Conservation (phyloP, 2,888 invertebrate species). For the Steinernema hermaphroditum region DNA sequence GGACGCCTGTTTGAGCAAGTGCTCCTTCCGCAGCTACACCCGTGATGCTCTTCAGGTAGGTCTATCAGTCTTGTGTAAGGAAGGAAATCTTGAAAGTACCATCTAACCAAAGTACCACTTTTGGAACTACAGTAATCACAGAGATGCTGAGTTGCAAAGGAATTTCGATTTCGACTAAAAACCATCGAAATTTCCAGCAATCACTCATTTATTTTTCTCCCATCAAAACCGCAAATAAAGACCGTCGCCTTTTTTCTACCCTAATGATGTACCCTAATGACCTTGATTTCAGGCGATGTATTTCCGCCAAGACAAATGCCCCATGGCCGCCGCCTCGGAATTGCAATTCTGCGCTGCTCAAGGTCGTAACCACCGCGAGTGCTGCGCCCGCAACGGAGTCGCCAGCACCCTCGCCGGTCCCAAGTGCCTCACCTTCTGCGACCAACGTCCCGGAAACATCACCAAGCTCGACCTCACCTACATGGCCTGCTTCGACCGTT, state of each 20-base stretch:
- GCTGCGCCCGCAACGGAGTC: conserved; percentile 51
- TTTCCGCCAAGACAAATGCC: conserved; percentile 63
- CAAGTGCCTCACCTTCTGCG: conserved; percentile 50
- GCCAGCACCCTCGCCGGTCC: conserved; percentile 44
- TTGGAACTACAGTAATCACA: background rate
- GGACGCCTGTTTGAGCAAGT: conserved; percentile 61
- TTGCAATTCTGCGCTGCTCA: conserved; percentile 62
- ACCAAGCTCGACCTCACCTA: conserved; percentile 50
- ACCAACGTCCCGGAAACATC: conserved; percentile 50
- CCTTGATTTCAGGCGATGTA: conserved; percentile 62
- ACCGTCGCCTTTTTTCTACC: too few species aligned
- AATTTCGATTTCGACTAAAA: too few species aligned
- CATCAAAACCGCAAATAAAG: too few species aligned
- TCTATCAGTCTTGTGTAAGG: background rate
- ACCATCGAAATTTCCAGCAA: too few species aligned
- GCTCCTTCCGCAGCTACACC: conserved; percentile 59
- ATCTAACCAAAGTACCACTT: too few species aligned
- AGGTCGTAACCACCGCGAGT: conserved; percentile 45
- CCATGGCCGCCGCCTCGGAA: conserved; percentile 65
- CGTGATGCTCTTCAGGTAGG: conserved; percentile 57
- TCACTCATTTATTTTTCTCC: too few species aligned
- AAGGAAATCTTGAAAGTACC: background rate
- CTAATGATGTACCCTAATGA: too few species aligned
- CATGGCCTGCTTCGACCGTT: conserved; percentile 45
- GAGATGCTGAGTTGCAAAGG: too few species aligned